Percentiles rank a stretch among this genome's conserved stretches.
Conservation (phyloP, 1,140 invertebrate genomes). For the Ridgeia piscesae region DNA sequence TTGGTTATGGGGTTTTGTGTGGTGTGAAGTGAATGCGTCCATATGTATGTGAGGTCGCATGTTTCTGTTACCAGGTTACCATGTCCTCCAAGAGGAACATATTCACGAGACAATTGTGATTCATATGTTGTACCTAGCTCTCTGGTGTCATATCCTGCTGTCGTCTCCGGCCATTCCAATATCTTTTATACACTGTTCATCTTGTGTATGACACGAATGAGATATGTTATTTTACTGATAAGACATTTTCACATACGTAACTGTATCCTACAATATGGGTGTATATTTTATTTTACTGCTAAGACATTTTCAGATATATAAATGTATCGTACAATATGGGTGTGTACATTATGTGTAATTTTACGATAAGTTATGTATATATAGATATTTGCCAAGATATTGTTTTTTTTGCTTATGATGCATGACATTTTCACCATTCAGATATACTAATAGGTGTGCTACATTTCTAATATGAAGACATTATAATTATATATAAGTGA, state of each 20-base stretch:
- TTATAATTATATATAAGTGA: background rate
- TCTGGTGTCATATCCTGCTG: background rate
- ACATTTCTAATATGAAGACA: too few species aligned
- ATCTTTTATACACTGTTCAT: background rate
- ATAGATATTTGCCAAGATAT: background rate
- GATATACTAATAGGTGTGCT: too few species aligned
- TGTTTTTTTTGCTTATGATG: background rate
- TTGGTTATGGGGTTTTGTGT: background rate
- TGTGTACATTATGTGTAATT: background rate
- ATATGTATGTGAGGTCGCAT: background rate
- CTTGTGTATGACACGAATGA: background rate
- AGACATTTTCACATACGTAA: background rate
- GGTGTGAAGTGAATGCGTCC: background rate
- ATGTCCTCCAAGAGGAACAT: background rate
- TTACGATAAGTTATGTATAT: background rate
- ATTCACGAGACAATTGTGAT: background rate
- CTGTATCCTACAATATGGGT: background rate
- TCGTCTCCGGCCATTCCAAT: background rate
- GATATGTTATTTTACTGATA: background rate
- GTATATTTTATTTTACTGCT: background rate
- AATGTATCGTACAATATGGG: background rate
- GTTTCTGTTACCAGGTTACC: background rate
- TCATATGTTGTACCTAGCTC: background rate
- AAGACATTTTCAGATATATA: background rate
- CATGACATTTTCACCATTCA: too few species aligned